A percentile compares a stretch with the other conserved stretches of the same genome.
phyloP scores from a whole-genome alignment of 2,888 invertebrate genomes.

The Octonoba sinensis region DNA sequence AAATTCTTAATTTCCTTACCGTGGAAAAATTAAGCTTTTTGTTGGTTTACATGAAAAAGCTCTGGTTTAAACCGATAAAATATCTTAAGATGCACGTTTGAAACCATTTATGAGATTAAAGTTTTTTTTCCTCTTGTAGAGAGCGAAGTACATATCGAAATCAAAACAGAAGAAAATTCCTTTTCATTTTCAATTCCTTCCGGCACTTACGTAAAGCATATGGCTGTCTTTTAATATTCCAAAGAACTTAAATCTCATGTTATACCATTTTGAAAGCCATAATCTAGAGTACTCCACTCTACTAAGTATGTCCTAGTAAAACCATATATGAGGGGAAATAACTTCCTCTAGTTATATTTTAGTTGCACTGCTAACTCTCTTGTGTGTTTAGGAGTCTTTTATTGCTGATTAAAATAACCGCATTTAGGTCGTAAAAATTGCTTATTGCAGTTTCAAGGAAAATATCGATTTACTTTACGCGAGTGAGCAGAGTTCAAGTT shows the following conservation, averaged over 20 bases:
- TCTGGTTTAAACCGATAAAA: too few species aligned
- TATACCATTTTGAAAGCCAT: slow-evolving; percentile 27
- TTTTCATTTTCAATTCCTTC: too few species aligned
- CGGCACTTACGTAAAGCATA: too few species aligned
- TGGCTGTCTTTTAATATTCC: too few species aligned
- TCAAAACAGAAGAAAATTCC: too few species aligned
- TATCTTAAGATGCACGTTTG: too few species aligned
- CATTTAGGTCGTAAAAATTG: slow-evolving; percentile 34
- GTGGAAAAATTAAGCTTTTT: too few species aligned
- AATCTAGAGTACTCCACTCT: slow-evolving; percentile 7
- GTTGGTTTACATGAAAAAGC: too few species aligned
- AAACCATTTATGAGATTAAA: too few species aligned
- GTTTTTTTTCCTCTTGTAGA: too few species aligned
- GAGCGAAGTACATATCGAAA: too few species aligned
- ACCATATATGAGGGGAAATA: slow-evolving; percentile 14
- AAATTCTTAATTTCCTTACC: too few species aligned
- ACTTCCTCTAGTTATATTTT: slow-evolving; percentile 26
- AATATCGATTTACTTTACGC: slow-evolving; percentile 25
- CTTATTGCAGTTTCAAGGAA: slow-evolving; percentile 15
- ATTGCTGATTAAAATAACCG: slow-evolving; percentile 50
- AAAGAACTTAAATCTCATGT: slow-evolving; percentile 1
- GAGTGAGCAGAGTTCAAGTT: slow-evolving; percentile 23
- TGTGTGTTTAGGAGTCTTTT: slow-evolving; percentile 25
- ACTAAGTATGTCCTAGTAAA: slow-evolving; percentile 7
- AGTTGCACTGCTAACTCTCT: slow-evolving; percentile 16